Base-by-base conservation (phyloP, 2,888 invertebrate genomes). In the Tethea ocularis region DNA sequence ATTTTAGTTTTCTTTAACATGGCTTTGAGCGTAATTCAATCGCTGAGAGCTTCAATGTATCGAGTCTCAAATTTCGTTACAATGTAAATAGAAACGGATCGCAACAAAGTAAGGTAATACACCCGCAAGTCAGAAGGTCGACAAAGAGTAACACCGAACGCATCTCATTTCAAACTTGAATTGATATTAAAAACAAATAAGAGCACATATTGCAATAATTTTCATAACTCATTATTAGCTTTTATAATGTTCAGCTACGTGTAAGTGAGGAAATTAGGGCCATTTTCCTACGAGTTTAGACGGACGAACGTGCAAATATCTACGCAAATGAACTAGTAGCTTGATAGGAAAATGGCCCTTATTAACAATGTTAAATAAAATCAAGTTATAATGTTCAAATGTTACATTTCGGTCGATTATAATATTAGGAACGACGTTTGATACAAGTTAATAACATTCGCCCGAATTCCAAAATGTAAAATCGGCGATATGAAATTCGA, bases 181-280 rank as follows among this genome's bases (percentile, higher is more conserved):
- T 69, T 74, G 71, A 46, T 46, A 46, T 8, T 17, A 20, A 46
- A 46, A 64, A 63, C 62, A 66, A 46, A 46, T 46, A 64, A 62
- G 67, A 76, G 79, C 84, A 81, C 82, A 71, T 74, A 77, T 76
- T 75, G 78, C 80, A 83, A 83, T 84, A 80, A 78, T 82, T 78
- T 79, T 80, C 76, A 75, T 80, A 82, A 80, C 75, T 84, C 80
- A 82, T 86, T 86, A 79, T 76, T 87, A 88, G 87, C 87, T 88
- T 87, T 86, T 86, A 83, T 84, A 87, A 84, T 75, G 82, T 87
- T 84, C 84, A 74, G 85, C 89, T 87, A 72, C 66, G 77, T 88
- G 86, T 83, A 67, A 83, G 76, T 76, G 73, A 80, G 64, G 77
- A 74, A 78, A 73, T 75, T 68, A 65, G 66, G 65, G 61, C 23